Evolutionary conservation across 2,113 vertebrate species (phyloP), one percentile per base, ranked within the genome.

Genomic region (Mesoclemmys tuberculata): DNA sequence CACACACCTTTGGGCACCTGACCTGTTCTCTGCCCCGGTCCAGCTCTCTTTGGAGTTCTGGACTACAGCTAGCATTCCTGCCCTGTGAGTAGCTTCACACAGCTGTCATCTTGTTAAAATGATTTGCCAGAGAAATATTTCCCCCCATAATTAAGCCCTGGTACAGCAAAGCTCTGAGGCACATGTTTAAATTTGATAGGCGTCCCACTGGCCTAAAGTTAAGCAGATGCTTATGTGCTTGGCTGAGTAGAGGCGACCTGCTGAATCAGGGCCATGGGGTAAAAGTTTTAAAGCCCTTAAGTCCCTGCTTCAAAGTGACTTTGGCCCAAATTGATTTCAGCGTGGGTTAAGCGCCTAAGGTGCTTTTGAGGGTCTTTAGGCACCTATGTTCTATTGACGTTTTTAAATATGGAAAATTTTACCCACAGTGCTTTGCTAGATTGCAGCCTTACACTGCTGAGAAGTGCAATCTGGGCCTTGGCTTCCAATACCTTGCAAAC

Each of bases 351-450:
- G 31, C 16, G 3, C 58, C 31, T 64, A 7, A 61, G 56, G 27
- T 61, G 29, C 56, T 8, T 35, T 16, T 35, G 14, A 31, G 29
- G 31, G 31, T 64, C 29, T 64, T 64, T 35, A 16, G 58, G 31
- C 31, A 31, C 58, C 12, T 64, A 64, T 14, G 7, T 64, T 64
- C 31, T 64, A 16, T 64, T 35, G 58, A 64, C 58, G 12, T 64
- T 58, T 58, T 64, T 35, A 64, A 35, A 35, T 35, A 64, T 16
- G 58, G 31, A 64, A 35, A 46, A 54, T 77, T n/a, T 88, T 58
- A 58, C 22, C 52, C 1, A 0, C 26, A 38, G 0, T 55, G 54
- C 81, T 93, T 80, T 0, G 0, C 29, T 56, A 0, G 0, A 5
- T 48, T 52, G 2, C 26, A 6, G 1, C 0, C 0, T 5, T 89